phyloP scores from a whole-genome alignment of 2,113 vertebrate species.

The Lontra canadensis region DNA sequence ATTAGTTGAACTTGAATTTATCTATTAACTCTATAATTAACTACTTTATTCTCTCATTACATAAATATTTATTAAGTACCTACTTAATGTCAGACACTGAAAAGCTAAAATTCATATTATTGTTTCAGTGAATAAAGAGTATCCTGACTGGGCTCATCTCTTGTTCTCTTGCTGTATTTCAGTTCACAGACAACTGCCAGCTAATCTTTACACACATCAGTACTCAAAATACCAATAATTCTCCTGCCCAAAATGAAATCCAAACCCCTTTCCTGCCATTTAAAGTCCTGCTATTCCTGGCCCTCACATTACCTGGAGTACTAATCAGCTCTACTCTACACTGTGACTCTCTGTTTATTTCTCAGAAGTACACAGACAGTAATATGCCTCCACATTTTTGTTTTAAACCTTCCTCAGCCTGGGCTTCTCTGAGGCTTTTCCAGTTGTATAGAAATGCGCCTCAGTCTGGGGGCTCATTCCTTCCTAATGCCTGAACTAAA shows the following conservation, averaged over 20 bases:
- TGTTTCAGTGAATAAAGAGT: constrained; percentile 55
- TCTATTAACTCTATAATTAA: constrained; percentile 42
- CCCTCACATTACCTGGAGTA: not conserved
- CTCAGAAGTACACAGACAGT: not conserved
- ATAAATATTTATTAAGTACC: constrained; percentile 72
- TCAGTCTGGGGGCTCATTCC: not conserved
- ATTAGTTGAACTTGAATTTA: constrained; percentile 42
- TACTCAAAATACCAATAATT: constrained; percentile 51
- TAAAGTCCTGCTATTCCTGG: not conserved
- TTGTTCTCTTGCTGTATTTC: constrained; percentile 32
- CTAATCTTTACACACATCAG: constrained; percentile 53
- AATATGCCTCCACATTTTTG: not conserved
- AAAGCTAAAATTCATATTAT: constrained; percentile 22
- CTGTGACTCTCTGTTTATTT: not conserved
- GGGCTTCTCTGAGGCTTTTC: not conserved
- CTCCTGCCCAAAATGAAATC: not conserved
- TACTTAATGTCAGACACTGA: constrained; percentile 53
- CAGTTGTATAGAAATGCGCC: not conserved
- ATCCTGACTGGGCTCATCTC: constrained; percentile 50
- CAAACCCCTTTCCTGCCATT: constrained; percentile 30
- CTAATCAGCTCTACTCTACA: not conserved
- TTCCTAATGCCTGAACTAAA: not conserved
- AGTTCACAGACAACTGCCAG: constrained; percentile 46
- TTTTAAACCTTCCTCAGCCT: not conserved
- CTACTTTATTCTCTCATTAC: constrained; percentile 60